Evolutionary conservation across 2,113 vertebrate species (phyloP), one percentile per base, ranked within the genome.

Genomic region (Myotis lucifugus): DNA sequence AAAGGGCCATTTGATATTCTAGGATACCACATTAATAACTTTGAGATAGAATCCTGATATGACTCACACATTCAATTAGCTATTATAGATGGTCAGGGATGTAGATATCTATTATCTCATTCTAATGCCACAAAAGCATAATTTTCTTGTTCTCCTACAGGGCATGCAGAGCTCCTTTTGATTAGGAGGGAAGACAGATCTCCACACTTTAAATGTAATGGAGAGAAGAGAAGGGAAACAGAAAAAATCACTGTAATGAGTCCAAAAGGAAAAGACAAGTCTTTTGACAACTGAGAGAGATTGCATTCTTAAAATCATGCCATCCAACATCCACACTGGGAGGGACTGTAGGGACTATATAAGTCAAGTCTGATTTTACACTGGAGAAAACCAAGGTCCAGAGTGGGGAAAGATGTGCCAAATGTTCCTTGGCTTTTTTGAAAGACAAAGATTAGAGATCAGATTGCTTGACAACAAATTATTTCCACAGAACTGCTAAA

Each of bases 281-380:
- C 37, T 67, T 86, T 50, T 91, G 87, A 90, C 40, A 93, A 32
- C 27, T 21, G 5, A 82, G 46, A 93, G 27, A 83, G 21, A 72
- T n/a, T 69, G 34, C 67, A 76, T 93, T 93, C 52, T 85, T 61
- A 76, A 87, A 96, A 73, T 81, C 37, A 87, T 91, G 40, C 81
- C 29, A 66, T 77, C 8, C 81, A 73, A 84, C 81, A 72, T 93
- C 92, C 90, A 90, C 78, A 56, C 34, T 23, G 37, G 3, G 76
- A 93, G 25, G 21, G 17, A 83, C 18, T 23, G 70, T 61, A 85
- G 37, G 46, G 56, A 42, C 23, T 18, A 37, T 19, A 10, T 37
- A 91, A 89, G 54, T 76, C 88, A 69, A 92, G 15, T 79, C 17
- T 88, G 59, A 89, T 79, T 95, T 94, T 84, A 52, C 21, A 42